Evolutionary conservation across 2,797 vertebrate genomes (phyloP), one percentile per base, ranked within the genome.

Genomic region (Chelonia mydas): DNA sequence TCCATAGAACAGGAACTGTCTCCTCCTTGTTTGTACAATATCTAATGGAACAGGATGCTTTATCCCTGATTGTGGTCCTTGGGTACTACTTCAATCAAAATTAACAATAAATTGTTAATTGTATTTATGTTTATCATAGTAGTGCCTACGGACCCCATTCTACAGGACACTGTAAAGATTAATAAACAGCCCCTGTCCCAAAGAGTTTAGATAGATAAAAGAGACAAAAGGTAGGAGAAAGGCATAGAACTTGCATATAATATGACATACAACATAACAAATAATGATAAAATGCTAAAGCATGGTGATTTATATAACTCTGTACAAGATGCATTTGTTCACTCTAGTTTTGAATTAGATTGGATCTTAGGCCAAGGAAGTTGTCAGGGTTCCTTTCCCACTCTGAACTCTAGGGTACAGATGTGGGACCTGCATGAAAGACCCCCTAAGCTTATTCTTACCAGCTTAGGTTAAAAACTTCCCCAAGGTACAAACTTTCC

Each of bases 331-430:
- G 3, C 33, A 61, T 61, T 81, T 94, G 57, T 74, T 94, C 85
- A 89, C 3, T 93, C 91, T 55, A 82, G 80, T 72, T 85, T 90
- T 88, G 95, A 94, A 85, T 83, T 80, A 37, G 86, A 31, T 61
- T 49, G 28, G 47, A 31, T 61, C 25, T 33, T 80, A 41, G 55
- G n/a, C 25, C 45, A 61, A 79, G 55, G 77, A 33, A 41, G 41
- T 41, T 41, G 5, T 41, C 41, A 41, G 41, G 41, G 41, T 41
- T 41, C 41, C 41, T 41, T 41, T 41, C 41, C 41, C 41, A 41
- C 41, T 5, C 41, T 41, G 41, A 41, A 41, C 41, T 41, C 41
- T 41, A 41, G 41, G 41, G 41, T 41, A 41, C 41, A 41, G 41
- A 41, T 41, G 41, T 41, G 41, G 41, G 41, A 41, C 41, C 41